Base-by-base conservation (phyloP, 2,797 vertebrate species). In the Neoniphon sammara region DNA sequence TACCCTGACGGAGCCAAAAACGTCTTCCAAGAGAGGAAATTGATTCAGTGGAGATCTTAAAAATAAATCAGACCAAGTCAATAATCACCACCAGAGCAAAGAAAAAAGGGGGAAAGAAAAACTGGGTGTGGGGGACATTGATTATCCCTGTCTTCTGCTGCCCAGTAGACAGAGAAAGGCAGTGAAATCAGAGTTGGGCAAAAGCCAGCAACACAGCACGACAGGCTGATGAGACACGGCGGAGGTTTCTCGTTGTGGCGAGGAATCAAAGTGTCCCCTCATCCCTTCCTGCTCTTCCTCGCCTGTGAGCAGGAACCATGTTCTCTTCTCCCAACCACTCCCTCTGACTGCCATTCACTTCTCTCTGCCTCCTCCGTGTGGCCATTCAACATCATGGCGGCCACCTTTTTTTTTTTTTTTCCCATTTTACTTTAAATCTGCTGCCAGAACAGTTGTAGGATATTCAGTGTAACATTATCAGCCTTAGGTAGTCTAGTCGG, bases 301-400 rank as follows among this genome's bases (percentile, higher is more conserved):
- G 76, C 39, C 50, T 42, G 50, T n/a, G n/a, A 49, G 47, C 7
- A 58, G 70, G 59, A 86, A 64, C 78, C 85, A 73, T 84, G 80
- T 88, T 77, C 70, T 85, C 70, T 53, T 71, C 52, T n/a, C 25
- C 25, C 71, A 86, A 82, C 85, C 88, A 84, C 91, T 90, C 90
- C 90, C 88, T 85, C 70, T 25, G 10, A 11, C 23, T 14, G 50
- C 62, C 76, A 85, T 87, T 61, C 14, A 7, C 21, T 80, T 73
- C 84, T 89, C 86, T 91, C 82, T 91, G 85, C 78, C 83, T 66
- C 89, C 85, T 54, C 82, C 88, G 17, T 74, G 85, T 77, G 91
- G 87, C 9, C 12, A 1, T 8, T 9, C 0, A 0, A 0, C 1
- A 8, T 31, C 17, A 61, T 3, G 7, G 52, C 75, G 69, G 11